Conservation (phyloP, 2,113 vertebrate genomes). For the Labeo catla region DNA sequence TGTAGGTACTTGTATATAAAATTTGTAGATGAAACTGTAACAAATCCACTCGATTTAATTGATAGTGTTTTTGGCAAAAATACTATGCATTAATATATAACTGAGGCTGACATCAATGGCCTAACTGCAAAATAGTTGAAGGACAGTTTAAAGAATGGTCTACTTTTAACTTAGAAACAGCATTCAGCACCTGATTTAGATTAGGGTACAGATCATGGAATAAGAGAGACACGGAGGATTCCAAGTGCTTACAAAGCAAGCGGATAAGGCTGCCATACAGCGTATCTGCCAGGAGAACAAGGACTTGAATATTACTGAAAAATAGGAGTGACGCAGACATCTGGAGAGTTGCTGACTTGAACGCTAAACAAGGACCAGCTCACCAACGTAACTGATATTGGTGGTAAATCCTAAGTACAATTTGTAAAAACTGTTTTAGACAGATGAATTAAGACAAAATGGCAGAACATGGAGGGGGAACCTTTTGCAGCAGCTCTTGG, state of each 20-base stretch:
- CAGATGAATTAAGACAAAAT: too few relatives aligned
- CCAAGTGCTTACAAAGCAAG: slow-evolving; percentile 30
- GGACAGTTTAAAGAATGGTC: background rate
- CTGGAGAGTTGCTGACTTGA: slow-evolving; percentile 8
- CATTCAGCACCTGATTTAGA: slow-evolving; percentile 13
- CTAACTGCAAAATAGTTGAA: background rate
- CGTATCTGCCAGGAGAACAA: slow-evolving; percentile 20
- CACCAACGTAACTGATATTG: background rate
- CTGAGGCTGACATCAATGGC: background rate
- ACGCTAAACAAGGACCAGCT: background rate
- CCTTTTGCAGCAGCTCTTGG: too few relatives aligned
- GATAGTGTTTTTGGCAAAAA: background rate
- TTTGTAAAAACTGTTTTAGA: background rate
- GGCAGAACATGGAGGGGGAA: too few relatives aligned
- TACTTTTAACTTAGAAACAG: background rate
- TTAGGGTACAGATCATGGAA: slow-evolving; percentile 18
- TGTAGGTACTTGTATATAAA: background rate
- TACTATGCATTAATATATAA: background rate
- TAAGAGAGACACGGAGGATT: background rate
- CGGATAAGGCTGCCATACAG: background rate
- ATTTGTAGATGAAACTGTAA: slow-evolving; percentile 43
- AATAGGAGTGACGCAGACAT: background rate
- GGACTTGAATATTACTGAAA: slow-evolving; percentile 9
- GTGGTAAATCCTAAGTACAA: background rate
- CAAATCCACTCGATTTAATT: slow-evolving; percentile 39